A percentile compares a stretch with the other conserved stretches of the same genome.
These are phyloP conservation scores for Strigamia crassipes DNA, from an alignment of 2,888 invertebrate species.

Conservation along the genomic window DNA sequence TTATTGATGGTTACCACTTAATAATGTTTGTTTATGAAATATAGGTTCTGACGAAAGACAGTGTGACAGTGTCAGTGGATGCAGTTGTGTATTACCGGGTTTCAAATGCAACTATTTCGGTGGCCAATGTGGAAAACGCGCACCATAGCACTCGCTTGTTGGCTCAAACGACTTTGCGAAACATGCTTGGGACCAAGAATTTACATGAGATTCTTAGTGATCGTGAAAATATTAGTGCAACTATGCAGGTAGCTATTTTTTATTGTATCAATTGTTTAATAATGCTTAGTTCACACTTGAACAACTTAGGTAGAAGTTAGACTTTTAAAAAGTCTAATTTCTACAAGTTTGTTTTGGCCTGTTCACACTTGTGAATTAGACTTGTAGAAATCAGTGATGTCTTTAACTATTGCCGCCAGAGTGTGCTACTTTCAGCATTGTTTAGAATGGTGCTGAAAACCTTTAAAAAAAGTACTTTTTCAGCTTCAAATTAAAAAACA, in stretches of 20 bases:
- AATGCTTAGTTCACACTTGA: too few species aligned
- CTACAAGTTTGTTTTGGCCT: too few species aligned
- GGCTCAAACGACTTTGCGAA: slow-evolving; percentile 61
- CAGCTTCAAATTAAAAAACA: too few species aligned
- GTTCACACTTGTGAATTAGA: too few species aligned
- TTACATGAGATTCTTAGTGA: slow-evolving; percentile 96
- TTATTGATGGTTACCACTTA: not conserved
- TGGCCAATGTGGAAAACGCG: slow-evolving; percentile 97
- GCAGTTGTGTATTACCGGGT: slow-evolving; percentile 83
- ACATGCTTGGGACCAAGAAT: slow-evolving; percentile 85
- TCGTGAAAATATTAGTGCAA: slow-evolving; percentile 88
- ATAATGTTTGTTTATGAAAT: not conserved
- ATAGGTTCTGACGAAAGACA: slow-evolving; percentile 94
- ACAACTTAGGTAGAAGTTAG: too few species aligned
- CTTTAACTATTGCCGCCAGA: too few species aligned
- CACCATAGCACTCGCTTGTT: slow-evolving; percentile 92
- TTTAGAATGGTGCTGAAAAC: too few species aligned
- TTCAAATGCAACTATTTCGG: slow-evolving; percentile 94
- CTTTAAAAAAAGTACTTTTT: too few species aligned
- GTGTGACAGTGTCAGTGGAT: slow-evolving; percentile 96
- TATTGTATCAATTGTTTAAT: too few species aligned
- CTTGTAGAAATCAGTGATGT: too few species aligned
- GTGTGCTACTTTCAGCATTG: not conserved
- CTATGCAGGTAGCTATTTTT: slow-evolving; percentile 71
- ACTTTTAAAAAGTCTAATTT: too few species aligned